Evolutionary conservation across 2,113 vertebrate species (phyloP).

Genomic region (Casuarius casuarius): DNA sequence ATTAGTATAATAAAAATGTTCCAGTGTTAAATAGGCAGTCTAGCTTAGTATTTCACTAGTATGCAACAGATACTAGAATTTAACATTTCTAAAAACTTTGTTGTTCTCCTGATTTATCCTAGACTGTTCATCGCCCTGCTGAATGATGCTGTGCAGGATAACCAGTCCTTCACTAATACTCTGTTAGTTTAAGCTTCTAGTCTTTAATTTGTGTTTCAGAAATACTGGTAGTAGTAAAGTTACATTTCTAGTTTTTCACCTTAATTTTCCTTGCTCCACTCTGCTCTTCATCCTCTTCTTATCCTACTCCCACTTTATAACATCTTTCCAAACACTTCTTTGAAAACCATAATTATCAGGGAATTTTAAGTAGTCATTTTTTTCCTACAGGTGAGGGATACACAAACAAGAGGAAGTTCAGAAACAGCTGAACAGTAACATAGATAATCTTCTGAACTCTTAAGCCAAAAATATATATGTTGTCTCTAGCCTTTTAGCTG

Average conservation of each 20-base stretch:
- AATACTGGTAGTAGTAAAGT: constrained; percentile 41
- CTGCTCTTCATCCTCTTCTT: constrained; percentile 64
- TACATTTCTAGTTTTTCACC: constrained; percentile 1
- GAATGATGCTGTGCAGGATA: constrained; percentile 51
- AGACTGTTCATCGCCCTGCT: constrained; percentile 11
- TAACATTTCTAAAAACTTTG: constrained; percentile 55
- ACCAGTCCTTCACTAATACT: constrained; percentile 26
- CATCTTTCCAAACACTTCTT: constrained; percentile 29
- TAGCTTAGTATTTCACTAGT: neutral
- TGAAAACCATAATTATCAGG: constrained; percentile 47
- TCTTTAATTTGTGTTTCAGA: constrained; percentile 33
- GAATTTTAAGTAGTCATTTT: constrained; percentile 34
- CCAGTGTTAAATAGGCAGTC: neutral
- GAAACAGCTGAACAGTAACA: neutral
- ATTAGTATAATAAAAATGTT: neutral
- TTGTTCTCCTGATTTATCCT: constrained; percentile 54
- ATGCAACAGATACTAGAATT: neutral
- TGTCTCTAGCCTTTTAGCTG: constrained; percentile 52
- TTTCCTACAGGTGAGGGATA: constrained; percentile 15
- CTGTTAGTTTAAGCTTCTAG: constrained; percentile 7
- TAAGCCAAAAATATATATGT: neutral
- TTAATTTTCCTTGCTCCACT: constrained; percentile 53
- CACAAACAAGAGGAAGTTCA: constrained; percentile 8
- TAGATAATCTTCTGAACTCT: constrained; percentile 27
- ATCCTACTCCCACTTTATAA: constrained; percentile 14